A percentile compares a stretch with the other conserved stretches of the same genome.
These are phyloP conservation scores for Branchinecta lynchi DNA, from an alignment of 1,140 invertebrate genomes.

Conservation along the genomic window DNA sequence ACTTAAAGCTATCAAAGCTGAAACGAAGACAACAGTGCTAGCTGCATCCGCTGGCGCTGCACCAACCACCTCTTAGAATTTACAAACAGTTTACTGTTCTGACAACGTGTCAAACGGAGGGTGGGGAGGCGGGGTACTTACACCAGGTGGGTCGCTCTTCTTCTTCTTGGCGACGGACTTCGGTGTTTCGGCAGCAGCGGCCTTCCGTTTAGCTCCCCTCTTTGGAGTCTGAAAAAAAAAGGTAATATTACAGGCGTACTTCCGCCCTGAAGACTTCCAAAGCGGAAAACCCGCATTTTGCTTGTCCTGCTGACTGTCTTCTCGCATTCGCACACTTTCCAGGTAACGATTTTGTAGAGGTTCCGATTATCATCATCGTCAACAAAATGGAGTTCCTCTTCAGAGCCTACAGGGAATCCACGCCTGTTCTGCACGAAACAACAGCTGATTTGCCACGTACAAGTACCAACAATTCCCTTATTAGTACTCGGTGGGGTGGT, in stretches of 20 bases:
- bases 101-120: too few relatives aligned
- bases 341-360: neutral
- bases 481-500: too few relatives aligned
- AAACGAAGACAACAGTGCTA: too few relatives aligned
- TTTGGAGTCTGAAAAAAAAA: neutral
- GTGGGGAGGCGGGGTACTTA: neutral
- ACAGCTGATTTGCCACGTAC: too few relatives aligned
- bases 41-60: too few relatives aligned
- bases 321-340: neutral
- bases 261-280: neutral
- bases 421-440: too few relatives aligned
- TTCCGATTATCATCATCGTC: neutral
- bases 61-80: too few relatives aligned
- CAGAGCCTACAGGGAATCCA: too few relatives aligned
- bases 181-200: neutral
- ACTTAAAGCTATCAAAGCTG: too few relatives aligned
- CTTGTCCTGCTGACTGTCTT: neutral
- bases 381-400: too few relatives aligned
- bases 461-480: too few relatives aligned
- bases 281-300: neutral
- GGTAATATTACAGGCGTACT: neutral
- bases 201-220: neutral
- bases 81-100: too few relatives aligned
- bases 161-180: conserved; percentile 6
- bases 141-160: neutral